Percentiles rank a stretch among this genome's conserved stretches.
These are phyloP conservation scores for Pollicipes pollicipes DNA, from an alignment of 1,140 invertebrate species.

Conservation along the genomic window DNA sequence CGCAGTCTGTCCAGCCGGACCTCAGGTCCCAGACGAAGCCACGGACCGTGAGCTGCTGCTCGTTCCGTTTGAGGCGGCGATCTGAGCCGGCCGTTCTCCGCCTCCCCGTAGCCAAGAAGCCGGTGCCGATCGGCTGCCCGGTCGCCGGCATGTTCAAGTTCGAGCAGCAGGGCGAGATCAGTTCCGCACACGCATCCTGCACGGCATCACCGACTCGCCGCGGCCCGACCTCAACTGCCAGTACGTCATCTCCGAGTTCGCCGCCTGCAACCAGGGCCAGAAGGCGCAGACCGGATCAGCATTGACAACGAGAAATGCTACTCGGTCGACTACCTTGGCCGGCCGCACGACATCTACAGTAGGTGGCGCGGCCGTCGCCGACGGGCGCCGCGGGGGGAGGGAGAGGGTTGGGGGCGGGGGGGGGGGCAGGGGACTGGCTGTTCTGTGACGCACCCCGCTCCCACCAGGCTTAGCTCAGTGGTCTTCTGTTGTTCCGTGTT, in stretches of 20 bases:
- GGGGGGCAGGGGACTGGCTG: no score
- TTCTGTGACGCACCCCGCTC: no score
- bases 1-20: no score
- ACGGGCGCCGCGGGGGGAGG: no score
- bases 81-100: no score
- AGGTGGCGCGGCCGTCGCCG: slow-evolving; percentile 13
- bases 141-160: slow-evolving; percentile 92
- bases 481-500: no score
- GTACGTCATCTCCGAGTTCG: slow-evolving; percentile 33
- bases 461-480: no score
- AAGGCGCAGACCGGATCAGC: slow-evolving; percentile 27
- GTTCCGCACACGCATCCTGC: slow-evolving; percentile 33
- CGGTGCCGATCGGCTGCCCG: slow-evolving; percentile 79
- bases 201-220: slow-evolving; percentile 37
- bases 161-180: slow-evolving; percentile 42
- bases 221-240: slow-evolving; percentile 34
- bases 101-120: slow-evolving; percentile 51
- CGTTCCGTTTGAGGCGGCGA: no score
- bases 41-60: no score
- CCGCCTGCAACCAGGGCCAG: slow-evolving; percentile 32
- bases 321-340: slow-evolving; percentile 36
- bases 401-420: no score
- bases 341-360: slow-evolving; percentile 35
- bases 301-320: slow-evolving; percentile 39
- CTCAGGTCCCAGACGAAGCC: no score